phyloP scores from a whole-genome alignment of 2,797 vertebrate genomes.

The Macropus fuliginosus region DNA sequence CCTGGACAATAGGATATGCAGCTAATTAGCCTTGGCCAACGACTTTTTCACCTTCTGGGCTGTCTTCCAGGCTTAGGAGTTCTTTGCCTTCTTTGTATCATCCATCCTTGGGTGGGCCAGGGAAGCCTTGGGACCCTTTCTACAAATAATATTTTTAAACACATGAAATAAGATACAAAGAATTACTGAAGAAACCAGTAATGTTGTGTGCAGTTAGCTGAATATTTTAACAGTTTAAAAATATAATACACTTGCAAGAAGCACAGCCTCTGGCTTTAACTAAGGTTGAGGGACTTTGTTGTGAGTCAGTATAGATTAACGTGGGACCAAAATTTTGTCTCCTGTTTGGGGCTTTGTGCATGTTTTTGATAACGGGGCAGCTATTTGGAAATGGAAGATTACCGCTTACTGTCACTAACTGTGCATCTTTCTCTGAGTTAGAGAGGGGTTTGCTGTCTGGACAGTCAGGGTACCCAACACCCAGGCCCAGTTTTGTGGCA shows the following conservation, averaged over 20 bases:
- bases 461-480: not conserved
- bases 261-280: not conserved
- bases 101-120: not conserved
- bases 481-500: not conserved
- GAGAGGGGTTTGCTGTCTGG: not conserved
- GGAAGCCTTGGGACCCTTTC: not conserved
- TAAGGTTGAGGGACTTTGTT: not conserved
- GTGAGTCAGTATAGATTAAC: not conserved
- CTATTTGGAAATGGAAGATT: not conserved
- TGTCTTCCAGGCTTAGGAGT: not conserved
- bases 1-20: not conserved
- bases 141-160: not conserved
- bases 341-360: not conserved
- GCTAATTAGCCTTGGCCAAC: not conserved
- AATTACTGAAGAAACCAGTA: not conserved
- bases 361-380: not conserved
- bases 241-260: not conserved
- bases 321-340: not conserved
- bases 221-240: not conserved
- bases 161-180: not conserved
- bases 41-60: not conserved
- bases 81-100: not conserved
- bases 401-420: fast-evolving
- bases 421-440: not conserved
- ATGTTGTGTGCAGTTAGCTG: not conserved